Base-by-base conservation (phyloP, 2,888 invertebrate genomes). In the Caenorhabditis uteleia region DNA sequence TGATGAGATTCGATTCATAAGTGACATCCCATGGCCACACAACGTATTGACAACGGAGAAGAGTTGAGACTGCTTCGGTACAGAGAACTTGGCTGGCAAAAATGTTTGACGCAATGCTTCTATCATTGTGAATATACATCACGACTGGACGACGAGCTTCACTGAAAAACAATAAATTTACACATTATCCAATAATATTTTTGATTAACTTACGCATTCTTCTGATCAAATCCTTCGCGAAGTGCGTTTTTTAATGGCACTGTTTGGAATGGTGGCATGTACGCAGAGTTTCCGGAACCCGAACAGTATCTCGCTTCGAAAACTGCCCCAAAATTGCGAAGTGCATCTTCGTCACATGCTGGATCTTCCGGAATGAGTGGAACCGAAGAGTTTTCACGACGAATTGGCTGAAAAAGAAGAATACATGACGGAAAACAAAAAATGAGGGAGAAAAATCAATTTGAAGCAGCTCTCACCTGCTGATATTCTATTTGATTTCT, bases 21-120 rank as follows among this genome's bases (percentile, higher is more conserved):
- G 95, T 93, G 74, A 95, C 88, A 85, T 97, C 97, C 97, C 97
- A 98, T 59, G 95, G 95, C 89, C 94, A 97, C 2, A 93, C 88
- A 42, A 95, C 87, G 85, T 93, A 97, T 87, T 94, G 93, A 56
- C 89, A 89, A 55, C 90, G 89, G 43, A 98, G 88, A 62, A 91
- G 91, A 83, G 92, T 91, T 80, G 93, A 89, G 47, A 95, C 91
- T 18, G 91, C 90, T 83, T 94, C 93, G 79, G 90, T 91, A 84
- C 94, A 93, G 73, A 97, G 87, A 3, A 74, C 71, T 70, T 76
- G 64, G 10, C 56, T 54, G 6, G 72, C 68, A 46, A 97, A 98
- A 70, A 97, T 95, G 85, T 98, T 95, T 33, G 93, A 90, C 76
- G 94, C 87, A 56, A 97, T 93, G 77, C 95, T 94, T 71, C 89